phyloP scores from a whole-genome alignment of 2,888 invertebrate species.

The Drosophila kuntzei region DNA sequence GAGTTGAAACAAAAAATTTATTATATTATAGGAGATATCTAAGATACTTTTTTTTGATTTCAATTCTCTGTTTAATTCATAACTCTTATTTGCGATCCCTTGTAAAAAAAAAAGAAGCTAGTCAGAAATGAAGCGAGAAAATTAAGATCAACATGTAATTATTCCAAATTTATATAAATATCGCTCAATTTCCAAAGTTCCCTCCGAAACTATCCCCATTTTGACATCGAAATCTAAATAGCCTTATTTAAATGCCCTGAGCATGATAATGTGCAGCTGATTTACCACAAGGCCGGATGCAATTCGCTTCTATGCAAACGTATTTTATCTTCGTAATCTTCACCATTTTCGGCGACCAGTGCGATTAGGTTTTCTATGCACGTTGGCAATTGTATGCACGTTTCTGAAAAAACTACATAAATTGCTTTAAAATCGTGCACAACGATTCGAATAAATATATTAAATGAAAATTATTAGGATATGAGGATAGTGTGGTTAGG shows the following conservation, averaged over 20 bases:
- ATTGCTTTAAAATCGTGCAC: constrained; percentile 85
- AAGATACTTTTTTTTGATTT: too few species aligned
- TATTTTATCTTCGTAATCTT: constrained; percentile 89
- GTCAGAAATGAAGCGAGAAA: constrained; percentile 1
- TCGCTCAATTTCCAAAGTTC: neutral
- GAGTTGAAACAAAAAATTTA: neutral
- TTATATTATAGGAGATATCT: too few species aligned
- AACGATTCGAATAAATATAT: constrained; percentile 58
- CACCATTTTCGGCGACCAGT: constrained; percentile 88
- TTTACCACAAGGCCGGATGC: constrained; percentile 86
- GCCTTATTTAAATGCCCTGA: constrained; percentile 33
- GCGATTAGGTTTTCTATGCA: constrained; percentile 87
- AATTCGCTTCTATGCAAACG: constrained; percentile 85
- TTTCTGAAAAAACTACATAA: constrained; percentile 86
- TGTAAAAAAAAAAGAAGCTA: too few species aligned
- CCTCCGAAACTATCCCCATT: neutral
- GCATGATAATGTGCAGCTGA: constrained; percentile 61
- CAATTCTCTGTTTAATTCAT: neutral
- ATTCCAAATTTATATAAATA: neutral
- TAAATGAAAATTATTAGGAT: constrained; percentile 47
- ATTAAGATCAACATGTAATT: neutral
- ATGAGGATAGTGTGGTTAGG: neutral
- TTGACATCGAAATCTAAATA: neutral
- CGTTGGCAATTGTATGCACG: constrained; percentile 85
- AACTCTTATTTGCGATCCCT: neutral